Conservation (phyloP, 2,797 vertebrate species). For the Takifugu rubripes region DNA sequence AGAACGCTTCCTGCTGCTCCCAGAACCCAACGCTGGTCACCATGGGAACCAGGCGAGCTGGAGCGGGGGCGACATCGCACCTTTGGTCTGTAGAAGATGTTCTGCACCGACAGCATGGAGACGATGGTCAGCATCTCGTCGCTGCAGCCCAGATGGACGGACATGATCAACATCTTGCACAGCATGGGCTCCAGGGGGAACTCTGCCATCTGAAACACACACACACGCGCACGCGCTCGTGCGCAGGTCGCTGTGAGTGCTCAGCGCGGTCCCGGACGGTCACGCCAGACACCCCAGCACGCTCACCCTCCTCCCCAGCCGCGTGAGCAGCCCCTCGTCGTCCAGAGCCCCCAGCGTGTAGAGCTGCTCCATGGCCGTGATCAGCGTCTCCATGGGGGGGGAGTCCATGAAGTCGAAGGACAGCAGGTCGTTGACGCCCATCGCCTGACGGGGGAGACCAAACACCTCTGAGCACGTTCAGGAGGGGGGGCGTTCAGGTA, state of each 20-base stretch:
- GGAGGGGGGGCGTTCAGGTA: no score
- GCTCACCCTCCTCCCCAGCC: constrained; percentile 89
- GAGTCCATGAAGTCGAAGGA: constrained; percentile 99
- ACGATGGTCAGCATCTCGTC: constrained; percentile 98
- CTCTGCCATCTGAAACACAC: constrained; percentile 87
- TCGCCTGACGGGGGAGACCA: constrained; percentile 77
- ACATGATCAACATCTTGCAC: constrained; percentile 99
- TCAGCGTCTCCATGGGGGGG: constrained; percentile 96
- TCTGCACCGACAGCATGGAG: constrained; percentile 98
- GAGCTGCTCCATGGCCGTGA: constrained; percentile 97
- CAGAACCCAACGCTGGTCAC: no score
- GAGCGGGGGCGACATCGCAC: constrained; percentile 53
- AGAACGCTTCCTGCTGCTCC: no score
- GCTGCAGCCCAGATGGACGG: constrained; percentile 95
- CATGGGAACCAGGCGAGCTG: no score
- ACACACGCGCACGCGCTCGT: neutral
- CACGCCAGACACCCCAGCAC: neutral
- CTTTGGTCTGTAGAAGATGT: constrained; percentile 97
- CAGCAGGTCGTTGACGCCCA: constrained; percentile 98
- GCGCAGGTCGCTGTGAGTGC: neutral
- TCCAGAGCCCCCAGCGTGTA: constrained; percentile 95
- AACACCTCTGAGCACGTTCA: no score
- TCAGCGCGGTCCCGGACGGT: no score
- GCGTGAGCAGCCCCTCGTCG: constrained; percentile 92
- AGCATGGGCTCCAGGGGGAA: constrained; percentile 98